Evolutionary conservation across 35 echinoderm and acorn worm species (phyloP).

Genomic region (Heliocidaris tuberculata): DNA sequence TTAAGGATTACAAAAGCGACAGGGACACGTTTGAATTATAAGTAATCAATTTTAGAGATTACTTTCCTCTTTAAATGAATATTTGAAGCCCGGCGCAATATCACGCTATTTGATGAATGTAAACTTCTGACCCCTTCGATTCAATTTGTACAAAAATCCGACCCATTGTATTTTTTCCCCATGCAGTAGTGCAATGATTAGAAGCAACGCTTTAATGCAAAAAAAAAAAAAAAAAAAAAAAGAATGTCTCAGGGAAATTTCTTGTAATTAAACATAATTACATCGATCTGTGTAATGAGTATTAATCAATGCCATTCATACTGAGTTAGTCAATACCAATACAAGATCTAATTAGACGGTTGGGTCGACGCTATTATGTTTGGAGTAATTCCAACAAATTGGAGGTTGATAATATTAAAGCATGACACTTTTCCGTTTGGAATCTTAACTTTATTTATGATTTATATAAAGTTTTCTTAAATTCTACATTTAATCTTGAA

Average conservation of each 20-base stretch:
- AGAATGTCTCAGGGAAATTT: constrained; percentile 1
- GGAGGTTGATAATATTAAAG: background rate
- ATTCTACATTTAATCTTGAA: background rate
- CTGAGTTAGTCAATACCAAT: background rate
- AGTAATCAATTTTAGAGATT: background rate
- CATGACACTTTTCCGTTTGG: background rate
- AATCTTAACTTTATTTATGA: background rate
- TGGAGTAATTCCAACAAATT: background rate
- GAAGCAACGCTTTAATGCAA: background rate
- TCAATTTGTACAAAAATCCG: background rate
- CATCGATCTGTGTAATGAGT: background rate
- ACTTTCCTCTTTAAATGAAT: background rate
- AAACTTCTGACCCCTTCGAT: background rate
- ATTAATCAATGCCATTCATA: background rate
- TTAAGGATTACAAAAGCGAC: background rate
- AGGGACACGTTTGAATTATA: background rate
- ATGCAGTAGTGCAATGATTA: background rate
- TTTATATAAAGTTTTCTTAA: background rate
- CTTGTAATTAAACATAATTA: background rate
- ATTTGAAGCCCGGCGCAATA: background rate
- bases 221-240: background rate
- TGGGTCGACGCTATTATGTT: background rate
- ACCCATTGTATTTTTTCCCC: background rate
- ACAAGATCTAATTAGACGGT: background rate
- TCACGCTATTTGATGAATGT: background rate